Evolutionary conservation across 64 coral and sea anemone genomes (phyloP), one percentile per base, ranked within the genome.

Genomic region (Porites lutea): DNA sequence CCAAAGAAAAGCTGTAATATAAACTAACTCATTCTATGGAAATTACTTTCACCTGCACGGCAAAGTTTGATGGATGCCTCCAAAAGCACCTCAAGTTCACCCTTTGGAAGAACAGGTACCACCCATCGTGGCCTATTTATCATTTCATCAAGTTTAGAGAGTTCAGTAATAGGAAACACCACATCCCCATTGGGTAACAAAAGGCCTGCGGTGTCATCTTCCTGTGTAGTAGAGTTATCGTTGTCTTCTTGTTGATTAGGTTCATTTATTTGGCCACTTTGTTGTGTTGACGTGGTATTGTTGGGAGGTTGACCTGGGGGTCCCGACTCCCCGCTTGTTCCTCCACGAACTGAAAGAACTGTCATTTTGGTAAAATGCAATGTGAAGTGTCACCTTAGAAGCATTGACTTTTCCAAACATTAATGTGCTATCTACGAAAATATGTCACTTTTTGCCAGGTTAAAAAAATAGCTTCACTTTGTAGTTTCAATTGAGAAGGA

Each of bases 71-170:
- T 88, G n/a, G 94, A 99, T 88, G 94, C 97, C 62, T 95, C 90
- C 62, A 99, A 84, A 49, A 99, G 93, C 73, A 99, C 92, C 52
- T 99, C 97, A 4, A 99, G 84, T 73, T 99, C 97, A 71, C 97
- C 94, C 48, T 99, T 99, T 55, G 97, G 94, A 74, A 99, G 93
- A 6, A 99, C 97, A 79, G 97, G 97, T 21, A 99, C 97, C 77
- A 99, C 97, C 97, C 97, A 99, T 18, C 94, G 73, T 58, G 90
- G 94, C 18, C 97, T 94, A 53, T 96, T 96, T 5, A 99, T 96
- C 97, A 99, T 99, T 61, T 99, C 97, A 89, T 99, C 97, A 13
- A 99, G 82, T 72, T 94, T 99, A 13, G 97, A 78, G 16, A 99
- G 94, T 49, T 99, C 97, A 62, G 94, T 65, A 13, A 92, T 47